Percentiles rank a stretch among this genome's conserved stretches.
These are phyloP conservation scores for Dasyornis broadbenti DNA, from an alignment of 2,113 vertebrate genomes.

Conservation along the genomic window DNA sequence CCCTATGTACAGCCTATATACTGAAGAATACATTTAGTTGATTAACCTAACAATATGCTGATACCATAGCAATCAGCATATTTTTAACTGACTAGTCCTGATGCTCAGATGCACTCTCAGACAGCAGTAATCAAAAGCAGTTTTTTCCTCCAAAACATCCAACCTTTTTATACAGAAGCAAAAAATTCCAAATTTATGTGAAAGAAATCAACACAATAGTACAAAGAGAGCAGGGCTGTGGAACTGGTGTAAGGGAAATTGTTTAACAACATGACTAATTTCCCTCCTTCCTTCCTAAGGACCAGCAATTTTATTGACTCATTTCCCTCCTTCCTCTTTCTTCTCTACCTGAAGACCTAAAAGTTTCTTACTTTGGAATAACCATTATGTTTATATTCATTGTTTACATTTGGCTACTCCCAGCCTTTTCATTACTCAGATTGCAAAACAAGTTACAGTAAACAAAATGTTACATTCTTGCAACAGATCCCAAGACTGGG, in stretches of 20 bases:
- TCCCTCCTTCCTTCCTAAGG: conserved; percentile 54
- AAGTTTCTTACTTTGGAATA: conserved; percentile 21
- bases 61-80: background rate
- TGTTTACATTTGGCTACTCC: conserved; percentile 23
- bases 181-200: background rate
- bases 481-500: background rate
- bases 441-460: background rate
- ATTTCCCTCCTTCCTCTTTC: conserved; percentile 62
- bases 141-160: background rate
- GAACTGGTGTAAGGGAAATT: conserved; percentile 30
- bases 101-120: background rate
- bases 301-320: conserved; percentile 45
- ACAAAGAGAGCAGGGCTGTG: background rate
- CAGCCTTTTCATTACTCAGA: background rate
- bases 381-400: conserved; percentile 1
- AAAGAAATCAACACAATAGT: conserved; percentile 7
- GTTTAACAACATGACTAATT: conserved; percentile 56
- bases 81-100: background rate
- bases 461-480: background rate
- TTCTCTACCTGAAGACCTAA: conserved; percentile 29
- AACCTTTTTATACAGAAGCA: background rate
- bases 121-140: background rate
- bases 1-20: background rate
- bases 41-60: background rate
- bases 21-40: background rate